Conservation (phyloP, 2,113 vertebrate species). For the Amblyornis subalaris region DNA sequence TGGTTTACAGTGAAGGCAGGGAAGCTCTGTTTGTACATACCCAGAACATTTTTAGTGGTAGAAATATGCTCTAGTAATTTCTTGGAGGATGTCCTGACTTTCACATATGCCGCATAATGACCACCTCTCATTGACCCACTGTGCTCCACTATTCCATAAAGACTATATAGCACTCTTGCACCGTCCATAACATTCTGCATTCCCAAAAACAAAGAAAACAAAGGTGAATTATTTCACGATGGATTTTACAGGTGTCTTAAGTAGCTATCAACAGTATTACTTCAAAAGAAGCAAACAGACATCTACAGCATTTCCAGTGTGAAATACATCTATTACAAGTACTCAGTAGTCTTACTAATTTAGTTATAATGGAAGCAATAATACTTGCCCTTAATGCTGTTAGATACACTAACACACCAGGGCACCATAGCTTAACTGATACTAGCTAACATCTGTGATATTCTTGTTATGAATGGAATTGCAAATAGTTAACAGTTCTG, state of each 20-base stretch:
- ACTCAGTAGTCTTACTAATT: background rate
- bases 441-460: background rate
- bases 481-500: background rate
- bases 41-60: constrained; percentile 76
- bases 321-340: background rate
- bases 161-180: constrained; percentile 86
- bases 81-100: constrained; percentile 84
- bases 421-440: background rate
- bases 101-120: constrained; percentile 92
- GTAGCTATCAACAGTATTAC: background rate
- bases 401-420: background rate
- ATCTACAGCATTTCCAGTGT: background rate
- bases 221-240: background rate
- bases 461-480: background rate
- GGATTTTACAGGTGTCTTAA: background rate
- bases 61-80: constrained; percentile 74
- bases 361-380: background rate
- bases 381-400: background rate
- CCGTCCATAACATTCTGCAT: constrained; percentile 80
- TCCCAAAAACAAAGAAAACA: background rate
- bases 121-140: constrained; percentile 94
- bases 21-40: constrained; percentile 65
- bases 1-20: background rate
- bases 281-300: background rate
- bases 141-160: constrained; percentile 95